Conservation (phyloP, 37 sponge, comb jelly and placozoan genomes). For the Cliona cf. orientalis region DNA sequence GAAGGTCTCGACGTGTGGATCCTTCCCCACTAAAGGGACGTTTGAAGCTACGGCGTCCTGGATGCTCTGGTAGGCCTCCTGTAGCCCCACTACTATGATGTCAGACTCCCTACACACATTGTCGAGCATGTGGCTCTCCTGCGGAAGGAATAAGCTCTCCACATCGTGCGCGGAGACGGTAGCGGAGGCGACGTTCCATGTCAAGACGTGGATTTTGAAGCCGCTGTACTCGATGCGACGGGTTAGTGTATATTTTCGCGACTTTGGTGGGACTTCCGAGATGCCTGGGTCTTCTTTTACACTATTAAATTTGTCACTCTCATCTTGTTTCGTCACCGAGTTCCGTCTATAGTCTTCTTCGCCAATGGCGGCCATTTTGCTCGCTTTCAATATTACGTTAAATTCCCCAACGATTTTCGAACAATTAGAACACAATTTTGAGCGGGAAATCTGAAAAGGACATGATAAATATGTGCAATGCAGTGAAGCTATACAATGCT, state of each 20-base stretch:
- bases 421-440: too few species aligned
- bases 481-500: too few species aligned
- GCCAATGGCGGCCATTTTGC: too few species aligned
- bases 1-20: conserved; percentile 56
- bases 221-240: conserved; percentile 20
- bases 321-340: too few species aligned
- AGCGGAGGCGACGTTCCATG: conserved; percentile 72
- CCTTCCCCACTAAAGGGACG: conserved; percentile 63
- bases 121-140: conserved; percentile 26
- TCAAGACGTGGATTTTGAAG: conserved; percentile 52
- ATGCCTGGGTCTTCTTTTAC: too few species aligned
- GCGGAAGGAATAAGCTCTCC: conserved; percentile 62
- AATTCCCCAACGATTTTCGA: too few species aligned
- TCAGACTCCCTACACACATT: conserved; percentile 37
- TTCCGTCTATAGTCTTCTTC: too few species aligned
- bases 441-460: too few species aligned
- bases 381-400: too few species aligned
- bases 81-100: conserved; percentile 69
- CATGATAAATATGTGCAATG: too few species aligned
- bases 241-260: neutral
- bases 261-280: neutral
- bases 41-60: conserved; percentile 57
- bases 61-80: conserved; percentile 67
- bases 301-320: too few species aligned
- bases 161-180: conserved; percentile 19